Conservation (phyloP, 2,113 vertebrate genomes). For the Corydoras maculifer region DNA sequence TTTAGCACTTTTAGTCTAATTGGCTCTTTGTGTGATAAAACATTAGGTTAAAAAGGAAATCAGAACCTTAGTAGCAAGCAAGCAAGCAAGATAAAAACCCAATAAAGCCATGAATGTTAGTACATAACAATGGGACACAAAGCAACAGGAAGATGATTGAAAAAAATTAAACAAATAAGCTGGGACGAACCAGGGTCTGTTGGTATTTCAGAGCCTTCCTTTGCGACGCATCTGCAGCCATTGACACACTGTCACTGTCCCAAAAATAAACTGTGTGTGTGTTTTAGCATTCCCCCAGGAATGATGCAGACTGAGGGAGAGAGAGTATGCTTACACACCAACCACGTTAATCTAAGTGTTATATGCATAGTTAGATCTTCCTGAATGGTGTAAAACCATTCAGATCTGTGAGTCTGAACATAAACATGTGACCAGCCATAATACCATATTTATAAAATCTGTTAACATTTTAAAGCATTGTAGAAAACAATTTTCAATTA, state of each 20-base stretch:
- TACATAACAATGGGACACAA: neutral
- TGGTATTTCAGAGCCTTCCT: slow-evolving; percentile 77
- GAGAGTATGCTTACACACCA: slow-evolving; percentile 28
- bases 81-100: neutral
- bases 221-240: slow-evolving; percentile 77
- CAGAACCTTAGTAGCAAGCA: neutral
- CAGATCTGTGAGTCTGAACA: neutral
- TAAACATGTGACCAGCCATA: too few relatives aligned
- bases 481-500: too few relatives aligned
- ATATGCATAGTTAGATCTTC: slow-evolving; percentile 13
- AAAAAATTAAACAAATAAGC: slow-evolving; percentile 14
- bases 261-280: slow-evolving; percentile 68
- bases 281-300: slow-evolving; percentile 60
- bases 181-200: slow-evolving; percentile 74
- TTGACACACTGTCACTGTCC: slow-evolving; percentile 73
- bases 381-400: neutral
- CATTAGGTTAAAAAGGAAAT: too few relatives aligned
- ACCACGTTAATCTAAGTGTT: slow-evolving; percentile 7
- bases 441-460: too few relatives aligned
- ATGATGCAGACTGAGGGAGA: slow-evolving; percentile 23
- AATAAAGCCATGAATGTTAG: slow-evolving; percentile 8
- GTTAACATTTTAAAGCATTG: too few relatives aligned
- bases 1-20: too few relatives aligned
- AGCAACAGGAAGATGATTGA: neutral
- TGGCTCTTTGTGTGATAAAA: too few relatives aligned